Evolutionary conservation across 92 coral and sea anemone genomes (phyloP), one percentile per base, ranked within the genome.

Genomic region (Epizoanthus illoricatus): DNA sequence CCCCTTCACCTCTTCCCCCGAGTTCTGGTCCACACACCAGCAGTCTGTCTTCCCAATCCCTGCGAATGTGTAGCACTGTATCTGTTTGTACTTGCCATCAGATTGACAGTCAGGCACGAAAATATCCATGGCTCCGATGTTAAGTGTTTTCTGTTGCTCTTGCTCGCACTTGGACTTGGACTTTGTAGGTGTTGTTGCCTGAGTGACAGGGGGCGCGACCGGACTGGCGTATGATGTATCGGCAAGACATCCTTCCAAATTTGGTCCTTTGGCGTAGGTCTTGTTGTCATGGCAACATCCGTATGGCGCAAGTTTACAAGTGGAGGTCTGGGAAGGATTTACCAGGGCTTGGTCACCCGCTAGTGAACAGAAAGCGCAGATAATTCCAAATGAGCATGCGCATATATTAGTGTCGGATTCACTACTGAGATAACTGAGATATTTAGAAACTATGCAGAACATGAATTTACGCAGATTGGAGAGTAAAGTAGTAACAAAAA

Each of bases 11-110:
- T 95, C 98, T 13, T 78, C 83, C n/a, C 98, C 98, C 11, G 90
- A 82, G 55, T 88, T 86, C 55, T 86, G 84, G 33, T 95, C 80
- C 75, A 93, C 98, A 56, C 98, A 95, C 98, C 98, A 95, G 43
- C 98, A 95, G 66, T 85, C 90, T 1, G 89, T 85, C 74, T 62
- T 84, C 8, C 90, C 93, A 71, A 59, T 86, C 43, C 75, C 86
- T 28, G 95, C 90, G 58, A 66, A 94, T 2, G 88, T 83, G 73
- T 94, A 94, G 81, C 98, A 94, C 76, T 94, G 98, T 0, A 94
- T 84, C 62, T 89, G 89, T 28, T 89, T 88, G 43, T 66, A 94
- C 24, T 74, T 86, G 7, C 98, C 98, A 41, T 91, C 86, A 7
- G 81, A 79, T 41, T 89, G 89, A 63, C 98, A 94, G 11, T 86